Evolutionary conservation across 2,113 vertebrate species (phyloP), one percentile per base, ranked within the genome.

Genomic region (Syngnathus floridae): DNA sequence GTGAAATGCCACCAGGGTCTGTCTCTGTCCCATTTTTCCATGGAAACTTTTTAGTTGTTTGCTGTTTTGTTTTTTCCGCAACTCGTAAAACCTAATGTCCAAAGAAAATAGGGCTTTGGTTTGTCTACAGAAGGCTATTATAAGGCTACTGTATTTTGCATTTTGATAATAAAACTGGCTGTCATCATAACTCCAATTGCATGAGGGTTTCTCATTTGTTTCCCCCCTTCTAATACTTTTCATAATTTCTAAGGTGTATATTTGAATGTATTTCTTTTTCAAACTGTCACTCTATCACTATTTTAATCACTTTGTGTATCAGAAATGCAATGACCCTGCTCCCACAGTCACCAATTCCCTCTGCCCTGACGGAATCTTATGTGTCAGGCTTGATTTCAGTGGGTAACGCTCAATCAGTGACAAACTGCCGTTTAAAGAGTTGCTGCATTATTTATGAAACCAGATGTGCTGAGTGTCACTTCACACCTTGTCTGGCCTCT

Each of bases 391-490:
- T 85, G 79, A 90, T 91, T 90, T 90, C 89, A 88, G 81, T 75
- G 64, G 69, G 82, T 74, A 83, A 80, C 75, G 73, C 82, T 90
- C 87, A 81, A 90, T 90, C 86, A 70, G 82, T 57, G 77, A 90
- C 89, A 91, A 92, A 90, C 88, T 88, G 88, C 87, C 85, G 80
- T 91, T 91, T 92, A 90, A 90, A 90, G 83, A 74, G 55, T 7
- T 22, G 4, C 55, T 90, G 84, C 86, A 91, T 92, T 88, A 92
- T 92, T 90, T 78, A 92, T 90, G 85, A 86, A 83, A 86, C 73
- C 90, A 90, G 88, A 91, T 90, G 90, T 90, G 89, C 89, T 90
- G 89, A 91, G 86, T 87, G 88, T 88, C 83, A 88, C 90, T 90
- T 88, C 88, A 90, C 85, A 89, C 79, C 72, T 77, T 77, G 71